These are phyloP conservation scores for Myocastor coypus DNA, from an alignment of 2,113 vertebrate genomes.

Conservation along the genomic window DNA sequence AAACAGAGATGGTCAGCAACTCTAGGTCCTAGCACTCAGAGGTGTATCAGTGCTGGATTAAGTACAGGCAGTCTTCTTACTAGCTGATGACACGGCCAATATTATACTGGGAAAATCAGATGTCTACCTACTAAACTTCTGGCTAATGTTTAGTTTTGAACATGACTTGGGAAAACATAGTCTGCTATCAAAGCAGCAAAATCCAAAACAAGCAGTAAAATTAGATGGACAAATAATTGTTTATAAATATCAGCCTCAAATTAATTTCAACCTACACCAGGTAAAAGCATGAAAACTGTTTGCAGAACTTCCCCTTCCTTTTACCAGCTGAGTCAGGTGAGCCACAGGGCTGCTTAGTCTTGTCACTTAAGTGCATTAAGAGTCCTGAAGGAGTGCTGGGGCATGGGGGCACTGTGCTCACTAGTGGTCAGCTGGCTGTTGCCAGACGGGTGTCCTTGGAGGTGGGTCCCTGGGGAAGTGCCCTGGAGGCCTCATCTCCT, in stretches of 20 bases:
- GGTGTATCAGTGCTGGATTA: not conserved
- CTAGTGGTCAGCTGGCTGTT: not conserved
- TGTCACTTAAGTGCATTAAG: not conserved
- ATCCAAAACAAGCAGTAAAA: slow-evolving; percentile 51
- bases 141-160: slow-evolving; percentile 46
- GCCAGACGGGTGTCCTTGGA: not conserved
- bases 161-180: slow-evolving; percentile 2
- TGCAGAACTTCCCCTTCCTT: slow-evolving; percentile 92
- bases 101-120: slow-evolving; percentile 1
- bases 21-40: not conserved
- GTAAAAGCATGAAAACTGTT: slow-evolving; percentile 94
- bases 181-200: not conserved
- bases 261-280: slow-evolving; percentile 91
- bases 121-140: not conserved
- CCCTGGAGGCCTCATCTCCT: not conserved
- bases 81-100: not conserved
- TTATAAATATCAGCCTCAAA: slow-evolving; percentile 30
- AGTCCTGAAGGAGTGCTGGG: not conserved
- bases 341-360: not conserved
- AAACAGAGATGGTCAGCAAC: not conserved
- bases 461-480: not conserved
- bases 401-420: not conserved
- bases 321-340: slow-evolving; percentile 91
- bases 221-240: not conserved
- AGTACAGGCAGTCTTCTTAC: slow-evolving; percentile 10